These are phyloP conservation scores for Ochropleura plecta DNA, from an alignment of 2,888 invertebrate species.

Conservation along the genomic window DNA sequence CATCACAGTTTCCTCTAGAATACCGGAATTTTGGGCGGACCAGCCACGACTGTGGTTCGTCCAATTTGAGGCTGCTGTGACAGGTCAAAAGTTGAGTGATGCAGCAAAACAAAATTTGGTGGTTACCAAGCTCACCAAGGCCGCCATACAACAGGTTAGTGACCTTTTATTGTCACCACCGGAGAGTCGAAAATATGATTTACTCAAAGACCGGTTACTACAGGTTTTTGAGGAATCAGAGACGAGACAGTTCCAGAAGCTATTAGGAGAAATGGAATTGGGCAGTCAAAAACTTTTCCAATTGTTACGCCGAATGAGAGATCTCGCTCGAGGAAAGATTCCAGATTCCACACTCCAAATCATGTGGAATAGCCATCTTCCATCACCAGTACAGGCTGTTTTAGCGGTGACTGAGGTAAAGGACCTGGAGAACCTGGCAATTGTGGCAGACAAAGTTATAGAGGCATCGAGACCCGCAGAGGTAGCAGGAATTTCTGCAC, in stretches of 20 bases:
- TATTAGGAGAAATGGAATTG: background rate
- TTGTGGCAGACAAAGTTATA: no score
- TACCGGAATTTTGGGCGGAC: conserved; percentile 1
- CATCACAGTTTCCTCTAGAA: background rate
- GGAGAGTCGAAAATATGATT: background rate
- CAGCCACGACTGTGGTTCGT: background rate
- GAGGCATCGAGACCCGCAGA: no score
- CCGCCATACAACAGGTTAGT: background rate
- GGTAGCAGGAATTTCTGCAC: no score
- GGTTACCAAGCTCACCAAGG: background rate
- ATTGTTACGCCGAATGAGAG: no score
- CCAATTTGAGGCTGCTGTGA: background rate
- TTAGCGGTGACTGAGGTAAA: no score
- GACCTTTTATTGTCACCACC: background rate
- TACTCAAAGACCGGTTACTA: background rate
- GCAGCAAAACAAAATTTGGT: background rate
- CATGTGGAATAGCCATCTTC: no score
- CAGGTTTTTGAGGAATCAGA: conserved; percentile 11
- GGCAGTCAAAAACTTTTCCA: background rate
- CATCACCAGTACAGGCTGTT: no score
- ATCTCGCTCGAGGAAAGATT: no score
- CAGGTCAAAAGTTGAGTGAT: background rate
- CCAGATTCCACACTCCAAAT: no score
- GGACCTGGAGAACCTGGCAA: no score
- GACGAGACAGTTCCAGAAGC: background rate